Evolutionary conservation across 2,113 vertebrate species (phyloP).

Genomic region (Microcebus lehilahytsara): DNA sequence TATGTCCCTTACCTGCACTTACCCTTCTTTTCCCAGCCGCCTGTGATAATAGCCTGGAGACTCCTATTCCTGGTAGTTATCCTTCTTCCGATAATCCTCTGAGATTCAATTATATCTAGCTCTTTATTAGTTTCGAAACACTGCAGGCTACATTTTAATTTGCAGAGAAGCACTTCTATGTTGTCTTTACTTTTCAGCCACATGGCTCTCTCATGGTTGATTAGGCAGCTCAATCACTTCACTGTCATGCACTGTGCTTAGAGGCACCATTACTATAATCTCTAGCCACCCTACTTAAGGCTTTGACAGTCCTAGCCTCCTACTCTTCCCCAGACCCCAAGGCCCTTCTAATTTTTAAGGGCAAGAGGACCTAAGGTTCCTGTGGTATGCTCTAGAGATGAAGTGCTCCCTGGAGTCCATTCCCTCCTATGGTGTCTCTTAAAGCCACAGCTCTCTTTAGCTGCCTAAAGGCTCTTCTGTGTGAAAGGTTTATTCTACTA

Average conservation of each 20-base stretch:
- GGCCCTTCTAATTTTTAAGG: neutral
- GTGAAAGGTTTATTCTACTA: neutral
- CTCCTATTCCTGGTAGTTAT: neutral
- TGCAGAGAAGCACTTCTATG: neutral
- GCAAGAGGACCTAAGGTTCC: neutral
- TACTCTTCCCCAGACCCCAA: neutral
- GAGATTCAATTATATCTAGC: constrained; percentile 37
- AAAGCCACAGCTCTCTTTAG: neutral
- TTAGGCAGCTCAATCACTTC: neutral
- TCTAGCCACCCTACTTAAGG: neutral
- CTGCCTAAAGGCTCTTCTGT: neutral
- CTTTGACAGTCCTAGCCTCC: neutral
- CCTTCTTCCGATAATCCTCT: constrained; percentile 33
- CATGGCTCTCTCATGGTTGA: neutral
- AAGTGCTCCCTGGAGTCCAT: neutral
- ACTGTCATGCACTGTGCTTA: neutral
- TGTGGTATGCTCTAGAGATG: neutral
- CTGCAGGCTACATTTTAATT: constrained; percentile 50
- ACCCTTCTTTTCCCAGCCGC: neutral
- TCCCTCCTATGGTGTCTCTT: neutral
- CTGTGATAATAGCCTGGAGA: neutral
- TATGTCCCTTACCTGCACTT: neutral
- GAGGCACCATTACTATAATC: neutral
- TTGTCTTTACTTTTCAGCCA: constrained; percentile 39
- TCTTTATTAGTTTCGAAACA: constrained; percentile 47